Conservation (phyloP, 2,797 vertebrate species). For the Arrhamphus sclerolepis region DNA sequence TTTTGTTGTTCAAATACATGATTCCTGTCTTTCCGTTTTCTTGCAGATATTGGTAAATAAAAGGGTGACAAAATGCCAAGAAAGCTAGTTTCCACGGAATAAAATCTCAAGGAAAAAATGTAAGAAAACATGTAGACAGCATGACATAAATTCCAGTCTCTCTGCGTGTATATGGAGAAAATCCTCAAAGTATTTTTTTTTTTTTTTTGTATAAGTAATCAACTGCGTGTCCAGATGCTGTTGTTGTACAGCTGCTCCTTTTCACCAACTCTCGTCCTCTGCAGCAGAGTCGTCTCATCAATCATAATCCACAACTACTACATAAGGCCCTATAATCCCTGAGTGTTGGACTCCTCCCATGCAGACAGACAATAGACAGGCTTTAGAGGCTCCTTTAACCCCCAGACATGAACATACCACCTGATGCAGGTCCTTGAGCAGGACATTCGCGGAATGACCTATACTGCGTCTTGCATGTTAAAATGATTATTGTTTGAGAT, state of each 20-base stretch:
- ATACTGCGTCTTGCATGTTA: not conserved
- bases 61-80: slow-evolving; percentile 3
- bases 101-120: slow-evolving; percentile 11
- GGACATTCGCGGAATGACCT: slow-evolving; percentile 57
- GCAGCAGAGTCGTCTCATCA: slow-evolving; percentile 27
- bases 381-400: slow-evolving; percentile 51
- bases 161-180: slow-evolving; percentile 9
- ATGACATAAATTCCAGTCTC: slow-evolving; percentile 12
- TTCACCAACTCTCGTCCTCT: slow-evolving; percentile 7
- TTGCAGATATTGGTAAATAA: slow-evolving; percentile 11
- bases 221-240: slow-evolving; percentile 23
- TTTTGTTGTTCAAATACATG: slow-evolving; percentile 68
- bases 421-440: slow-evolving; percentile 29
- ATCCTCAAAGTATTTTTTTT: not conserved
- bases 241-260: slow-evolving; percentile 5
- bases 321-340: slow-evolving; percentile 58
- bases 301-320: slow-evolving; percentile 45
- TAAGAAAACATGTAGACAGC: not conserved
- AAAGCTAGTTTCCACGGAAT: not conserved
- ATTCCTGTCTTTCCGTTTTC: slow-evolving; percentile 3
- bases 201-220: too few species aligned
- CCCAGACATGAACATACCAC: slow-evolving; percentile 29
- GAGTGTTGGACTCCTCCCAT: slow-evolving; percentile 59
- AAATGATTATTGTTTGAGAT: too few species aligned
- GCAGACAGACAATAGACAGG: slow-evolving; percentile 43